These are phyloP conservation scores for Leptonema lineaticorne DNA, from an alignment of 1,140 invertebrate genomes.

Conservation along the genomic window DNA sequence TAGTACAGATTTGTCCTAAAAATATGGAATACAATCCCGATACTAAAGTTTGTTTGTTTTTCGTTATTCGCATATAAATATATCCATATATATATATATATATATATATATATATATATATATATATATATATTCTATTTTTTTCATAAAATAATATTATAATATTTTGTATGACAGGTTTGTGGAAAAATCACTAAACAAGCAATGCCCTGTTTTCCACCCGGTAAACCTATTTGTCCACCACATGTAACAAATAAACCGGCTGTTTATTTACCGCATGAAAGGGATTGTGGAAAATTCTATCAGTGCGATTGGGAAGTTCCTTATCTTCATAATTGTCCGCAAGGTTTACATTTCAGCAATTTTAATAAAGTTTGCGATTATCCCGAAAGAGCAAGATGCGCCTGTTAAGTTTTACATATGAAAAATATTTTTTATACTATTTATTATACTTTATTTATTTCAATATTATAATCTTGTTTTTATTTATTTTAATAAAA, in stretches of 20 bases:
- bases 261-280: conserved; percentile 53
- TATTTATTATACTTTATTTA: too few relatives aligned
- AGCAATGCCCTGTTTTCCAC: conserved; percentile 38
- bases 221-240: conserved; percentile 16
- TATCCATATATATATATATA: too few relatives aligned
- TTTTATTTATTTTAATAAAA: too few relatives aligned
- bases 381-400: conserved; percentile 55
- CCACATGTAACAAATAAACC: conserved; percentile 29
- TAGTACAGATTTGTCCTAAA: conserved; percentile 41
- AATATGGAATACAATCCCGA: conserved; percentile 46
- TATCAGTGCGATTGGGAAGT: conserved; percentile 58
- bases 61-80: too few relatives aligned
- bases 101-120: too few relatives aligned
- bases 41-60: conserved; percentile 11
- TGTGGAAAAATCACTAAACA: neutral
- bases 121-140: too few relatives aligned
- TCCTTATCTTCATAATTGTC: conserved; percentile 55
- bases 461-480: too few relatives aligned
- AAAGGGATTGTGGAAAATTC: conserved; percentile 58
- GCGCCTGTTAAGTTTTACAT: conserved; percentile 41
- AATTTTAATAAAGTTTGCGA: conserved; percentile 56
- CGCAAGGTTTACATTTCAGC: conserved; percentile 58
- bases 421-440: neutral
- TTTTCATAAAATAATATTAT: too few relatives aligned
- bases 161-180: too few relatives aligned